A percentile compares a stretch with the other conserved stretches of the same genome.
Evolutionary conservation across 37 sponge, comb jelly and placozoan species (phyloP).

Genomic region (Aphrocallistes beatrix): DNA sequence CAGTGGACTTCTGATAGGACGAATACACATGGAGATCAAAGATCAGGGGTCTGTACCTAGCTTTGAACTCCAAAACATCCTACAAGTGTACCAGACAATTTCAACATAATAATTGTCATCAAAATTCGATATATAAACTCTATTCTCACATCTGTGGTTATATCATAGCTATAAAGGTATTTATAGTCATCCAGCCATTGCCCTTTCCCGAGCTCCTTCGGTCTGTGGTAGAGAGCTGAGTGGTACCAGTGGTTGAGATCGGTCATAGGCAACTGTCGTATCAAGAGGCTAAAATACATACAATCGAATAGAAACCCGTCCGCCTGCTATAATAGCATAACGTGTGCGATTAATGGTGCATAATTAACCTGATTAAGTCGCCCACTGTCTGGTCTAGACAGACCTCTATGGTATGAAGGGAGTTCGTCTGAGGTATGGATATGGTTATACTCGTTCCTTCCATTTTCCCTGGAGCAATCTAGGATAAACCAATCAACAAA

Average conservation of each 20-base stretch:
- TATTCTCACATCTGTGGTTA: conserved; percentile 51
- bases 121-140: too few relatives aligned
- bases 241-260: conserved; percentile 50
- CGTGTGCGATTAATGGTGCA: too few relatives aligned
- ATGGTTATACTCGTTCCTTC: conserved; percentile 50
- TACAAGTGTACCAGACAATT: background rate
- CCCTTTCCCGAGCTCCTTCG: conserved; percentile 28
- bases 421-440: conserved; percentile 59
- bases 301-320: too few relatives aligned
- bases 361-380: conserved; percentile 80
- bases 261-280: conserved; percentile 62
- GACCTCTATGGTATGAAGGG: conserved; percentile 56
- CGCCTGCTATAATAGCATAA: too few relatives aligned
- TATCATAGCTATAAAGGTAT: conserved; percentile 74
- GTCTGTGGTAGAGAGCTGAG: conserved; percentile 48
- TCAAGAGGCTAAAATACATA: conserved; percentile 59
- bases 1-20: conserved; percentile 32
- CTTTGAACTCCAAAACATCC: conserved; percentile 72
- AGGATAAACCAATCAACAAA: background rate
- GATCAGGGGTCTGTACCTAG: conserved; percentile 65
- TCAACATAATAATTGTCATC: background rate
- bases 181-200: conserved; percentile 92
- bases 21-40: conserved; percentile 46
- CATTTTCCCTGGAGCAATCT: conserved; percentile 49
- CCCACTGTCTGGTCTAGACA: conserved; percentile 79